Base-by-base conservation (phyloP, 2,888 invertebrate genomes). In the Coremacera marginata region DNA sequence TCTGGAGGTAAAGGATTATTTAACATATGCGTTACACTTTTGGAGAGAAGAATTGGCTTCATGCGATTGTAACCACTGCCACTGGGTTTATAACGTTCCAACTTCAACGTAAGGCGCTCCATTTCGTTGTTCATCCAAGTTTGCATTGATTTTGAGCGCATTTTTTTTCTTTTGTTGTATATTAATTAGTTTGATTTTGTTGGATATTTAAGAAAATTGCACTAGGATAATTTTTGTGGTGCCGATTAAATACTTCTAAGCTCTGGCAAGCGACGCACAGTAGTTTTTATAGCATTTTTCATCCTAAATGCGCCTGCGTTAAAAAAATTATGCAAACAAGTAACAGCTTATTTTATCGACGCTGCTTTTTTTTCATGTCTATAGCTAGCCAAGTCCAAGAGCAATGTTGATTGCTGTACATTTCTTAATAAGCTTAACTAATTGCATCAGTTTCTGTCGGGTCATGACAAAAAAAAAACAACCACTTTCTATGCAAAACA, bases 41-140 rank as follows among this genome's bases (percentile, higher is more conserved):
- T 87, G 55, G 88, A 86, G 4, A 88, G 81, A 0, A 88, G 82
- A 31, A 87, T 85, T 3, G 89, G 86, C 65, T 88, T 85, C 67
- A 88, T 89, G 3, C 89, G 88, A 82, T 89, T 88, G 67, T 88
- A 88, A 19, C 88, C 88, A 77, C 85, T 86, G 73, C 86, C 83
- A 1, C 83, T 79, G 5, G 87, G 88, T 77, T 87, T 89, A 75
- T 86, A 88, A 8, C 88, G 87, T 76, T 89, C 85, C 78, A 88
- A 78, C 70, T 84, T 86, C 1, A 82, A 81, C 4, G 87, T 83
- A 3, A 88, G 80, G 16, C 88, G 87, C 55, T 87, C 86, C 80
- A 89, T 85, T 81, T 88, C 88, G 57, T 82, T 78, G 79, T 83
- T 84, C 83, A 88, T 87, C 88, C 88, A 88, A 67, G 85, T 85